Base-by-base conservation (phyloP, 2,797 vertebrate genomes). In the Limnodromus scolopaceus region DNA sequence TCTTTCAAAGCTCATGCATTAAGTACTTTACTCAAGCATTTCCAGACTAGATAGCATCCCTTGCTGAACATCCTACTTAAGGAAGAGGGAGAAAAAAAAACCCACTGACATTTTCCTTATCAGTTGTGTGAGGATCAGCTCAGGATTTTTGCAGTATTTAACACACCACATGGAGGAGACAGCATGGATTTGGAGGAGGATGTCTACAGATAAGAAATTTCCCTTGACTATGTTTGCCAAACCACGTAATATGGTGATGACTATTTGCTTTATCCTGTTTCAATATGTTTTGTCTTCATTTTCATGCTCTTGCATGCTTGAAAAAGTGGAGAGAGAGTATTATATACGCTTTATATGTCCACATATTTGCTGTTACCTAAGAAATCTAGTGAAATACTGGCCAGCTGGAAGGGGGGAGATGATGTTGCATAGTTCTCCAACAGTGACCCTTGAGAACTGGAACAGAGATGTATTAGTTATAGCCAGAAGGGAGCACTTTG, bases 151-250 rank as follows among this genome's bases (percentile, higher is more conserved):
- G 84, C 75, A 78, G 80, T 41, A 30, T 84, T 96, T 89, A 92
- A 58, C 71, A 38, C 68, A 39, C 30, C 5, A 74, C 70, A 76
- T 2, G 11, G 87, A 95, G 76, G 91, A 98, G 93, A 93, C 84
- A 82, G 88, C 45, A 9, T 53, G 89, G 86, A 69, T 97, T 97
- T 94, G 93, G 92, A 93, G 87, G 93, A 96, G 91, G 94, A 95
- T 89, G 54, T 49, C 85, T 90, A 38, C 89, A 87, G 96, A 96
- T 98, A 96, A 95, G 93, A 19, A 4, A 45, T 92, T 97, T 97
- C 87, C 89, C 93, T 92, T 13, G 65, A 77, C 91, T 92, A 10
- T 25, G 28, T 83, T 84, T 84, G 87, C 95, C 93, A 97, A 89
- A 83, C 64, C 71, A 84, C 38, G 34, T 43, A 92, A 39, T 57